Conservation (phyloP, 1,140 invertebrate species). For the Adoxophyes honmai region DNA sequence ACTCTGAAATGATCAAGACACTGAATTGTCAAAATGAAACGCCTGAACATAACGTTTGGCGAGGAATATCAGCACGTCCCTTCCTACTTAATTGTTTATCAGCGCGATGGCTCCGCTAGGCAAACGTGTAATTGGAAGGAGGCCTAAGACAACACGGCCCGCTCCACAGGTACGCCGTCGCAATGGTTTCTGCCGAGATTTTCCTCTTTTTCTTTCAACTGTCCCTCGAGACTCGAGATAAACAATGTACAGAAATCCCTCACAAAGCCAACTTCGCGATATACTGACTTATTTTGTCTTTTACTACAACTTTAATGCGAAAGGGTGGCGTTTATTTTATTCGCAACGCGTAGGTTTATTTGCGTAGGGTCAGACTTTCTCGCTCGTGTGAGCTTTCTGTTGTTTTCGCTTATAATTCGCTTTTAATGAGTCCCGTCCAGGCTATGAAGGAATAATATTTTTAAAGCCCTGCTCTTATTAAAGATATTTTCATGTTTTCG, state of each 20-base stretch:
- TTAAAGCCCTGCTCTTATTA: slow-evolving; percentile 2
- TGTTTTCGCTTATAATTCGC: slow-evolving; percentile 5
- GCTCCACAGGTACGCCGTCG: slow-evolving; percentile 11
- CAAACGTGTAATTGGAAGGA: not conserved
- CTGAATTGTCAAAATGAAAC: too few species aligned
- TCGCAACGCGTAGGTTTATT: not conserved
- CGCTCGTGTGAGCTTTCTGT: not conserved
- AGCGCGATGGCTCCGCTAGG: too few species aligned
- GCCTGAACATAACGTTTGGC: too few species aligned
- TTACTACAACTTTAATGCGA: slow-evolving; percentile 28
- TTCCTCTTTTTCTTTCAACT: slow-evolving; percentile 36
- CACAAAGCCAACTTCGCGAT: slow-evolving; percentile 40
- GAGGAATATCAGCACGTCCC: too few species aligned
- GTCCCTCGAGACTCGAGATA: slow-evolving; percentile 48
- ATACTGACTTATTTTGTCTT: slow-evolving; percentile 49
- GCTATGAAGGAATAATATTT: not conserved
- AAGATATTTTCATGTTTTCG: slow-evolving; percentile 2
- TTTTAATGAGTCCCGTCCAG: slow-evolving; percentile 8
- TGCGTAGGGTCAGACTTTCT: slow-evolving; percentile 8
- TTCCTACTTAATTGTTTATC: too few species aligned
- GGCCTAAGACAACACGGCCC: not conserved
- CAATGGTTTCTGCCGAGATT: slow-evolving; percentile 26
- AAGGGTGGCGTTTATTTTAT: slow-evolving; percentile 14
- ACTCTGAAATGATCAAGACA: too few species aligned
- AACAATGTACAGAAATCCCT: slow-evolving; percentile 49